These are phyloP conservation scores for Drosophila watanabei DNA, from an alignment of 1,140 invertebrate species.

Conservation along the genomic window DNA sequence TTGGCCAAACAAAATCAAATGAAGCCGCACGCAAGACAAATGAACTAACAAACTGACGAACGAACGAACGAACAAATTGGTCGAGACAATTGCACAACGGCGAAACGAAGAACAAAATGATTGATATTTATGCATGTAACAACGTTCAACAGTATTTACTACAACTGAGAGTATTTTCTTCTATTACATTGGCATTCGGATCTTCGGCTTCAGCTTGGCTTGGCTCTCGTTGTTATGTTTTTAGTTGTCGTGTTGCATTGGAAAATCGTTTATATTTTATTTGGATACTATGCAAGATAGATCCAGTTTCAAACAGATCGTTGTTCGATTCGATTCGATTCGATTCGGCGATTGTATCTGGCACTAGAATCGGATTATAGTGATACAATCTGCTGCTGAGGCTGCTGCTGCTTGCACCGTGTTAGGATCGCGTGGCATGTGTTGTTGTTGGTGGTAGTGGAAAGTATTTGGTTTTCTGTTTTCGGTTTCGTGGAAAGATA, in stretches of 20 bases:
- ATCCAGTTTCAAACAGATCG: slow-evolving; percentile 37
- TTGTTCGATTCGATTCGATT: slow-evolving; percentile 41
- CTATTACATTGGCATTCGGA: slow-evolving; percentile 45
- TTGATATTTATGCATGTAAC: slow-evolving; percentile 45
- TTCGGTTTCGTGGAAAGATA: slow-evolving; percentile 60
- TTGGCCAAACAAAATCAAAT: slow-evolving; percentile 51
- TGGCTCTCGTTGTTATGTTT: slow-evolving; percentile 16
- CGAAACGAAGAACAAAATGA: slow-evolving; percentile 60
- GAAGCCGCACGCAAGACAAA: slow-evolving; percentile 63
- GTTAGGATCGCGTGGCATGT: slow-evolving; percentile 47
- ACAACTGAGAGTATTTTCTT: slow-evolving; percentile 22
- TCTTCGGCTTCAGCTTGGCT: slow-evolving; percentile 12
- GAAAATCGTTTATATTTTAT: slow-evolving; percentile 31
- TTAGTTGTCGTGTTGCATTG: slow-evolving; percentile 31
- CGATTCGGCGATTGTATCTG: slow-evolving; percentile 22
- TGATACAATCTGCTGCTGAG: slow-evolving; percentile 39
- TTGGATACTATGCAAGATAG: slow-evolving; percentile 33
- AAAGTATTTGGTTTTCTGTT: slow-evolving; percentile 42
- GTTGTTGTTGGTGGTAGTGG: slow-evolving; percentile 36
- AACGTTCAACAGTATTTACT: slow-evolving; percentile 38
- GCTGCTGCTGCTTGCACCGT: slow-evolving; percentile 42
- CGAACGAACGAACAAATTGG: slow-evolving; percentile 59
- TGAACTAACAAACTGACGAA: slow-evolving; percentile 61
- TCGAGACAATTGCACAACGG: slow-evolving; percentile 63
- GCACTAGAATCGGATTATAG: slow-evolving; percentile 40